Percentiles rank a stretch among this genome's conserved stretches.
Conservation (phyloP, 2,113 vertebrate genomes). For the Mus spicilegus region DNA sequence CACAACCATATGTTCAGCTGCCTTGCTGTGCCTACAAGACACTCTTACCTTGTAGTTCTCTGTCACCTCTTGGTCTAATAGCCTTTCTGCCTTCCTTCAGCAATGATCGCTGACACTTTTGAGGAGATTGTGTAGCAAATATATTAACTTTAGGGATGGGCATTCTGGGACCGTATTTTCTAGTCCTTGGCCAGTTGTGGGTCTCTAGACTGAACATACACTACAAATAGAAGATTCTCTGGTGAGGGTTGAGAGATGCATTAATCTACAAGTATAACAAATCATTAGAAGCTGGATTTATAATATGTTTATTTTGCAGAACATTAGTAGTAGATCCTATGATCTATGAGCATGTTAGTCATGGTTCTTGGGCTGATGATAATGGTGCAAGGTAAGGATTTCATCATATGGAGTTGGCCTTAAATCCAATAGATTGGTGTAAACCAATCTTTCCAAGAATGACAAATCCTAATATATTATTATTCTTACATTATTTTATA, state of each 20-base stretch:
- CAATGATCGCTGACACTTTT: background rate
- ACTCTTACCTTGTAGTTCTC: background rate
- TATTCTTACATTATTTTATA: too few species aligned
- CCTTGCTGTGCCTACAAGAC: background rate
- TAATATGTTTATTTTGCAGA: background rate
- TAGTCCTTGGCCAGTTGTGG: background rate
- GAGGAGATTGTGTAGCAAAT: background rate
- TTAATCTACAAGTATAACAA: background rate
- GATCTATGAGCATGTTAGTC: background rate
- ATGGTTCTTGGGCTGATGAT: background rate
- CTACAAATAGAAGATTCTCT: background rate
- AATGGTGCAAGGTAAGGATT: background rate
- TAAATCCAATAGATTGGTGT: too few species aligned
- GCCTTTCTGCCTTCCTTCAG: background rate
- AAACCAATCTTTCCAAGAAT: too few species aligned
- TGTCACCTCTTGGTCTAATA: background rate
- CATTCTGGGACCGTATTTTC: background rate
- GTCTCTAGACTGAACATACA: background rate
- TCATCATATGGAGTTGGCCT: background rate
- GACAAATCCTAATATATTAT: too few species aligned
- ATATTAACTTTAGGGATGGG: background rate
- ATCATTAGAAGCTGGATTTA: background rate
- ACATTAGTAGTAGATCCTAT: background rate
- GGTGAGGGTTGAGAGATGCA: background rate
- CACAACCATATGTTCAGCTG: background rate